Evolutionary conservation across 2,888 invertebrate genomes (phyloP).

Genomic region (Phasia obesa): DNA sequence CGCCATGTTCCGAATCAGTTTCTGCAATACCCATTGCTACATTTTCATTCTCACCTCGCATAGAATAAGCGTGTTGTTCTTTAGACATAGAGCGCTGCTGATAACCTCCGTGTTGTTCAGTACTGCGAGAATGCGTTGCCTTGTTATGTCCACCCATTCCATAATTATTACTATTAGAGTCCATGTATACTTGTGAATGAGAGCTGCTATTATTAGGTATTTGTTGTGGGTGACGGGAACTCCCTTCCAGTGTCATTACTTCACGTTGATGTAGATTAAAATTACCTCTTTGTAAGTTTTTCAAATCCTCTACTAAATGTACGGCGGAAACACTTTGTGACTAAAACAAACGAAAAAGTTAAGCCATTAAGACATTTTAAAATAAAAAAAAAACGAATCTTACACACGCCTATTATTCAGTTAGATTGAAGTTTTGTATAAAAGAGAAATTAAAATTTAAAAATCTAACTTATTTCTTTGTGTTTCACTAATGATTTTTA

Average conservation of each 20-base stretch:
- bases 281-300: conserved; percentile 87
- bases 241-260: conserved; percentile 67
- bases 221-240: conserved; percentile 46
- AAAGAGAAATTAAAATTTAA: too few relatives aligned
- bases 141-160: conserved; percentile 32
- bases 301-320: conserved; percentile 90
- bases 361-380: neutral
- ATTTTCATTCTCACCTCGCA: conserved; percentile 74
- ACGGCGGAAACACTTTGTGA: conserved; percentile 86
- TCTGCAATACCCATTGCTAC: conserved; percentile 76
- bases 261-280: conserved; percentile 84
- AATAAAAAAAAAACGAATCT: too few relatives aligned
- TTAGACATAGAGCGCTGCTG: conserved; percentile 66
- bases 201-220: conserved; percentile 46
- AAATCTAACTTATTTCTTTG: too few relatives aligned
- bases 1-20: conserved; percentile 84
- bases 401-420: too few relatives aligned
- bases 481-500: too few relatives aligned
- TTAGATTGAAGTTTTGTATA: too few relatives aligned
- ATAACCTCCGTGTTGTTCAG: conserved; percentile 26
- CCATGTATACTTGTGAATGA: conserved; percentile 36
- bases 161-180: conserved; percentile 67
- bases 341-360: conserved; percentile 80
- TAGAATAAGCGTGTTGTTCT: conserved; percentile 73
- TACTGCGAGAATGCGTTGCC: conserved; percentile 9